Base-by-base conservation (phyloP, 1,140 invertebrate genomes). In the Nephila pilipes region DNA sequence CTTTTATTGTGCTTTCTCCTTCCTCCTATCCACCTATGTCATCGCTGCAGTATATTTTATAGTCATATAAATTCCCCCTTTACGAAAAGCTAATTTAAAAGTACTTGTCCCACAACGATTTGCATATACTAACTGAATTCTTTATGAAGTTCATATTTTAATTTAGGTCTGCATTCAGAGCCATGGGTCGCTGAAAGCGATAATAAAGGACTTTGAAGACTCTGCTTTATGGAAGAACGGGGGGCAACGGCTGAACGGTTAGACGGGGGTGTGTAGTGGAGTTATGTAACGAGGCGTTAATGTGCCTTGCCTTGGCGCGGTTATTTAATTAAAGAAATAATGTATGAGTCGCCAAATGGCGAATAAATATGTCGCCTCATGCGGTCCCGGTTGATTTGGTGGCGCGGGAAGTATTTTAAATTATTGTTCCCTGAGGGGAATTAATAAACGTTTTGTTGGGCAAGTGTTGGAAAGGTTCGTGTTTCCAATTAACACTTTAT, bases 261-360 rank as follows among this genome's bases (percentile, higher is more conserved):
- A 60, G 18, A 10, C 20, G 91, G 60, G 36, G 58, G 55, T 1
- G 29, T 5, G 75, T 55, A 32, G 85, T 29, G 69, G 46, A 93
- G 91, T 87, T 93, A 93, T 87, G 91, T 93, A 93, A 93, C 91
- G 91, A 93, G 91, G 83, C 60, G 91, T 87, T 93, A 93, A 93
- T 93, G 91, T 87, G 91, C 58, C 22, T 55, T 87, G 81, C 91
- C 91, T 93, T 93, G 91, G 91, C 83, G 91, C 46, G 91, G 91
- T 93, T 93, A 93, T 93, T 93, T 93, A 93, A 93, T 93, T 93
- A 93, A 93, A 93, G 91, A 93, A 93, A 93, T 93, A 93, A 93
- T 93, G 83, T 93, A 93, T 93, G 63, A 87, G 91, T 93, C 91
- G 91, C 91, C 91, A 93, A 93, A 93, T 93, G 91, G 91, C 91